Percentiles rank a stretch among this genome's conserved stretches.
These are phyloP conservation scores for Zingel zingel DNA, from an alignment of 2,113 vertebrate genomes.

Conservation along the genomic window DNA sequence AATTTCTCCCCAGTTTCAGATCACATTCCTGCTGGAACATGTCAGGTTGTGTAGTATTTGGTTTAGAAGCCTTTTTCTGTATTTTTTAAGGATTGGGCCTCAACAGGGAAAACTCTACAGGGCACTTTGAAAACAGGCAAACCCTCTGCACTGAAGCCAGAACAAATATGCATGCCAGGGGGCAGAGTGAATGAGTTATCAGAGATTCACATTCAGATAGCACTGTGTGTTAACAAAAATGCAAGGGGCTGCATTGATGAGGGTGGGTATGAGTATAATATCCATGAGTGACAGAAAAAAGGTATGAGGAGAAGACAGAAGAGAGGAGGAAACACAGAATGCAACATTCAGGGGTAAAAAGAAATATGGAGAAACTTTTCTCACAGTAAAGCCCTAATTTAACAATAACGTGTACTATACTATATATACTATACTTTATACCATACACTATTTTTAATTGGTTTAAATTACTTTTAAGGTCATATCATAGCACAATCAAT, in stretches of 20 bases:
- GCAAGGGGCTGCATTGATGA: not conserved
- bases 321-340: not conserved
- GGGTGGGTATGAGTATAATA: not conserved
- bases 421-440: not conserved
- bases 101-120: not conserved
- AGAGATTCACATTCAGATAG: not conserved
- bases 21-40: too few species aligned
- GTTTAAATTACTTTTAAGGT: not conserved
- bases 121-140: not conserved
- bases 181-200: not conserved
- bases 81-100: too few species aligned
- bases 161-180: not conserved
- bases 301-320: not conserved
- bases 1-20: too few species aligned
- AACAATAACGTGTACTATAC: not conserved
- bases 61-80: too few species aligned
- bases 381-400: not conserved
- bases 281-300: not conserved
- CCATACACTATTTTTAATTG: not conserved
- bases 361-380: not conserved
- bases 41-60: too few species aligned
- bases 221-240: not conserved
- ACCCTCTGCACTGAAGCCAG: not conserved
- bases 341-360: not conserved
- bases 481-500: not conserved